Conservation (phyloP, 2,888 invertebrate genomes). For the Ochropleura plecta region DNA sequence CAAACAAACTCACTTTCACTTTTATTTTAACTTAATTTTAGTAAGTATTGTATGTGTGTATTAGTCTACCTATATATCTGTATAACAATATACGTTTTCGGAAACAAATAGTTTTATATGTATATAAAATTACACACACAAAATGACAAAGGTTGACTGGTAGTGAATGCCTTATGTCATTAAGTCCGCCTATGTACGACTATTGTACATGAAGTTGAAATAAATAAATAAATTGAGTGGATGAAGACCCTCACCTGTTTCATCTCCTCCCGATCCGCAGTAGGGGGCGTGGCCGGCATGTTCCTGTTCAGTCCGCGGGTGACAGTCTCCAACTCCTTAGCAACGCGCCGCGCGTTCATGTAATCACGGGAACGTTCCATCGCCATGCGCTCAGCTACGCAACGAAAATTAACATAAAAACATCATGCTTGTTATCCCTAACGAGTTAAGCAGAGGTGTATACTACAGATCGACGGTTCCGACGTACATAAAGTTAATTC, state of each 20-base stretch:
- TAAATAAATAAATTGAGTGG: neutral
- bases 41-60: too few relatives aligned
- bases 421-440: neutral
- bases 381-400: conserved; percentile 98
- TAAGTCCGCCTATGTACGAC: too few relatives aligned
- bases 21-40: too few relatives aligned
- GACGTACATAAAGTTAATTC: too few relatives aligned
- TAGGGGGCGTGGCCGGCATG: conserved; percentile 99
- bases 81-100: too few relatives aligned
- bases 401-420: neutral
- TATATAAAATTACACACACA: too few relatives aligned
- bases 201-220: too few relatives aligned
- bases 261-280: conserved; percentile 96
- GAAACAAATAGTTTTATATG: too few relatives aligned
- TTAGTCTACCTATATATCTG: too few relatives aligned
- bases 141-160: too few relatives aligned
- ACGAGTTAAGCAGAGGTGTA: neutral
- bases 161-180: too few relatives aligned
- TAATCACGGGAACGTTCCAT: conserved; percentile 99
- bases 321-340: conserved; percentile 98
- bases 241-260: conserved; percentile 93
- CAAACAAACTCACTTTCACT: too few relatives aligned
- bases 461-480: neutral
- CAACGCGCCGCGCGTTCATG: conserved; percentile 98
- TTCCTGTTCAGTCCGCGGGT: conserved; percentile 98